A percentile compares a stretch with the other conserved stretches of the same genome.
Evolutionary conservation across 2,113 vertebrate genomes (phyloP).

Genomic region (Sclerurus mexicanus): DNA sequence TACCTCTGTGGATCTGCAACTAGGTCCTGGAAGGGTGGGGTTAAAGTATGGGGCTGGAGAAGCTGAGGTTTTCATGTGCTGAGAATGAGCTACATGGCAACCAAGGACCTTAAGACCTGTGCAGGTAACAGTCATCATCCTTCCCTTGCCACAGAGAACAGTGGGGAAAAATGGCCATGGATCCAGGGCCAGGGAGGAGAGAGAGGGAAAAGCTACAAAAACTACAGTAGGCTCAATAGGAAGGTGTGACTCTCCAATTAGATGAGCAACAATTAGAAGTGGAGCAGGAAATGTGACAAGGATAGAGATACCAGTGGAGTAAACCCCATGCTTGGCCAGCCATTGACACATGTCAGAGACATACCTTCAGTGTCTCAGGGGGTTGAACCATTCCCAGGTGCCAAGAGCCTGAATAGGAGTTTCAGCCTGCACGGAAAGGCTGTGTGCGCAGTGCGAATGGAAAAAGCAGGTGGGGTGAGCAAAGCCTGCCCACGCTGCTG

Average conservation of each 20-base stretch:
- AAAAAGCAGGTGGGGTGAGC: not conserved
- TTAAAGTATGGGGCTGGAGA: not conserved
- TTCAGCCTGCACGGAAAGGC: not conserved
- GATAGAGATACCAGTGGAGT: not conserved
- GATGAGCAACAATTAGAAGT: not conserved
- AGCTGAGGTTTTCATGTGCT: not conserved
- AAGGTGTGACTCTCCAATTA: not conserved
- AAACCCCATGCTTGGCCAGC: fast-evolving
- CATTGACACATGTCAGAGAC: fast-evolving
- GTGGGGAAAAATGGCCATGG: not conserved
- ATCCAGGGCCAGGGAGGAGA: not conserved
- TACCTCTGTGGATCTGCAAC: not conserved
- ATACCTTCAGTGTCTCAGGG: not conserved
- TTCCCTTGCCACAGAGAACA: not conserved
- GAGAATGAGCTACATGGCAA: not conserved
- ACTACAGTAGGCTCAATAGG: not conserved
- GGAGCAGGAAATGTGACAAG: not conserved
- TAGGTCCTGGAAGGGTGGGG: not conserved
- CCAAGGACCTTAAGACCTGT: not conserved
- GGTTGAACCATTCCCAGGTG: not conserved
- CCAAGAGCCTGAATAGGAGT: not conserved
- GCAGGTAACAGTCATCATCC: fast-evolving
- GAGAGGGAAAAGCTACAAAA: not conserved
- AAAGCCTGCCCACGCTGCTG: fast-evolving
- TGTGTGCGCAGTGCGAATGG: not conserved